Conservation (phyloP, 2,797 vertebrate species). For the Smutsia gigantea region DNA sequence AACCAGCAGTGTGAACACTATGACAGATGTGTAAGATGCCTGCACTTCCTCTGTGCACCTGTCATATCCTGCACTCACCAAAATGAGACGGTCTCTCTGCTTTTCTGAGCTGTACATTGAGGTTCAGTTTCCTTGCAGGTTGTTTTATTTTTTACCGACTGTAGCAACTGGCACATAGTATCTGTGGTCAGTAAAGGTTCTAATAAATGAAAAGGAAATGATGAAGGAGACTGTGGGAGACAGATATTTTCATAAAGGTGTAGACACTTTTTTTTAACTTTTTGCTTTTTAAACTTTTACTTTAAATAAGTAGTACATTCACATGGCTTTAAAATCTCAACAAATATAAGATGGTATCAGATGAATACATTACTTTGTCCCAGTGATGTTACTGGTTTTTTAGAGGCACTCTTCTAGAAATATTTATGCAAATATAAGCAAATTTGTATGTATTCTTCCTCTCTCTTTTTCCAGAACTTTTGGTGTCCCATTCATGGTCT, state of each 20-base stretch:
- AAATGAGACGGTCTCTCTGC: background rate
- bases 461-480: background rate
- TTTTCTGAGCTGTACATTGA: background rate
- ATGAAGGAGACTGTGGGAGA: background rate
- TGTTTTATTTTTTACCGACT: background rate
- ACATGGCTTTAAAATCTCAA: background rate
- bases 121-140: background rate
- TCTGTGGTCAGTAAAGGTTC: background rate
- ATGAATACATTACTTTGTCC: background rate
- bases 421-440: background rate
- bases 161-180: background rate
- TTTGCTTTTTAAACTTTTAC: constrained; percentile 10
- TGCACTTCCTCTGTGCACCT: background rate
- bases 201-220: background rate
- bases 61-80: background rate
- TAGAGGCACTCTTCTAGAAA: background rate
- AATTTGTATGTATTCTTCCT: background rate
- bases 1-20: background rate
- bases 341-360: background rate
- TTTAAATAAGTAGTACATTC: background rate
- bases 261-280: background rate
- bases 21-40: background rate
- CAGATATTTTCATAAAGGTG: background rate
- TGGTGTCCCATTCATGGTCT: background rate
- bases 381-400: background rate